Base-by-base conservation (phyloP, 2,888 invertebrate species). In the Myopa testacea region DNA sequence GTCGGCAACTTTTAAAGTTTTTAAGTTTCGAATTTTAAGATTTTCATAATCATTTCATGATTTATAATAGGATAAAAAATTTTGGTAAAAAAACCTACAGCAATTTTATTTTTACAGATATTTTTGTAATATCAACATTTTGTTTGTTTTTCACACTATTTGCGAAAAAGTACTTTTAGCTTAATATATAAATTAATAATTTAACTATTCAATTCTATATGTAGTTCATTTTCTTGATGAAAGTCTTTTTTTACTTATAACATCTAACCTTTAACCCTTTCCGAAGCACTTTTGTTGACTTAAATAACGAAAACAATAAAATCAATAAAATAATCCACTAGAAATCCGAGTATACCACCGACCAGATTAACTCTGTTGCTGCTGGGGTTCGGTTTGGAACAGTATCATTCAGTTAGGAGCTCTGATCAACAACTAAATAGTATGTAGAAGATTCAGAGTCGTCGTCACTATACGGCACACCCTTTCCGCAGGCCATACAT, bases 401-500 rank as follows among this genome's bases (percentile, higher is more conserved):
- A 60, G 60, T 1, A 16, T 12, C 6, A 12, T 72, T 58, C 60
- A 40, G 40, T 10, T 45, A 10, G 45, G 0, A 8, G 6, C 45
- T 45, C 60, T 62, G 55, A 70, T 55, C 26, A 37, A 37, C 73
- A 63, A 37, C 34, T 19, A 37, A 52, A 5, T 2, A 55, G 12
- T 14, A 38, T 10, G n/a, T 14, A 50, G 55, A 7, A 10, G 45
- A 52, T 50, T 52, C 40, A 68, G 70, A 86, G 63, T 70, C 83
- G 85, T 87, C 88, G 88, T 88, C 88, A 91, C 91, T 92, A 95
- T 91, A 96, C 93, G 82, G 93, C 93, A 90, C 96, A 95, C 81
- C 95, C 95, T 85, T 93, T 93, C 86, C 93, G 92, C 81, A 92
- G 92, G 81, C 96, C 96, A 87, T 95, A 97, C 81, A 97, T 92